Conservation (phyloP, 2,888 invertebrate species). For the Philhelius pedissequus region DNA sequence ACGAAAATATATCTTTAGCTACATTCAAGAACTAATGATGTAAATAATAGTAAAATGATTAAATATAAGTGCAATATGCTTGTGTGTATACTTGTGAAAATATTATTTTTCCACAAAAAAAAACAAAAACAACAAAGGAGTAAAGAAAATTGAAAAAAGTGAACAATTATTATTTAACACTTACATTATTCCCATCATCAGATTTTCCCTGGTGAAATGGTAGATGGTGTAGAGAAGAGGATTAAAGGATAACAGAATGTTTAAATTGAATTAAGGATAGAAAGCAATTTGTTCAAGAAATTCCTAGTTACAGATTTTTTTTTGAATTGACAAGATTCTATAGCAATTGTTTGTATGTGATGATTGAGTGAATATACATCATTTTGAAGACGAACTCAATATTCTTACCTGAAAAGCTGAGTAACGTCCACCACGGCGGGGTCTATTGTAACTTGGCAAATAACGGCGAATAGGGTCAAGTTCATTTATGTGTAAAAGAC, state of each 20-base stretch:
- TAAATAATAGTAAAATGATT: not conserved
- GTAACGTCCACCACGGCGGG: constrained; percentile 93
- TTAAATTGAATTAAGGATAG: constrained; percentile 51
- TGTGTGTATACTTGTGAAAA: constrained; percentile 1
- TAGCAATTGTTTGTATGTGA: constrained; percentile 16
- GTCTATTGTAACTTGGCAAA: constrained; percentile 96
- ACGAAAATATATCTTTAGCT: constrained; percentile 25
- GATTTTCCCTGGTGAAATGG: constrained; percentile 65
- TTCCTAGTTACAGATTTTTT: not conserved
- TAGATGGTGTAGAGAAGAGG: constrained; percentile 53
- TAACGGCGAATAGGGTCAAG: constrained; percentile 97
- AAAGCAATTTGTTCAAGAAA: constrained; percentile 20
- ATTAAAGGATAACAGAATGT: constrained; percentile 64
- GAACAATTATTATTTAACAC: constrained; percentile 46
- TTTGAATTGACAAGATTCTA: constrained; percentile 2
- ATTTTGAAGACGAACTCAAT: not conserved
- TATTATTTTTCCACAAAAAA: not conserved
- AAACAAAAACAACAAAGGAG: constrained; percentile 1
- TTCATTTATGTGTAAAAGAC: constrained; percentile 94
- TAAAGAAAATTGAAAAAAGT: constrained; percentile 22
- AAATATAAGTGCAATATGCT: constrained; percentile 39
- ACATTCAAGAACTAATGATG: constrained; percentile 33
- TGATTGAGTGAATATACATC: constrained; percentile 5
- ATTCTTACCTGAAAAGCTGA: constrained; percentile 95
- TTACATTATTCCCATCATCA: constrained; percentile 66